A percentile compares a stretch with the other conserved stretches of the same genome.
phyloP scores from a whole-genome alignment of 37 sponge, comb jelly and placozoan species.

The Diacarnus erythraeanus region DNA sequence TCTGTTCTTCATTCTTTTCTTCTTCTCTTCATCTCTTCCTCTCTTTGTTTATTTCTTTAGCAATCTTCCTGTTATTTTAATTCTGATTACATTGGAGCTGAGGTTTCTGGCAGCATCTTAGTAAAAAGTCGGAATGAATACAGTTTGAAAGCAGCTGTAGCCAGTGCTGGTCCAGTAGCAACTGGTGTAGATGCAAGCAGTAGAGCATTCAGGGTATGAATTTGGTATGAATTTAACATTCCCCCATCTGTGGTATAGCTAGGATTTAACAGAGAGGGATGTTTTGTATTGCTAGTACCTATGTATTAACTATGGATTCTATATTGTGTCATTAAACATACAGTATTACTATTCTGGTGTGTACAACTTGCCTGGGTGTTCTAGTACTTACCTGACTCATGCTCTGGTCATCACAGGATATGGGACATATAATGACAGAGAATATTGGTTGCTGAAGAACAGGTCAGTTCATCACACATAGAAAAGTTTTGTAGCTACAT shows the following conservation, averaged over 20 bases:
- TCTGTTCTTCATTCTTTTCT: not conserved
- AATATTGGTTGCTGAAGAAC: slow-evolving; percentile 63
- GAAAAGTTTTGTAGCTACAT: not conserved
- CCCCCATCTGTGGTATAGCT: too few species aligned
- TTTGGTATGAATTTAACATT: not conserved
- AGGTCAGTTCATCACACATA: slow-evolving; percentile 9
- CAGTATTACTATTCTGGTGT: slow-evolving; percentile 56
- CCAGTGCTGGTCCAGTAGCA: slow-evolving; percentile 45
- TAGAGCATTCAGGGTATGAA: slow-evolving; percentile 48
- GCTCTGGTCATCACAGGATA: slow-evolving; percentile 46
- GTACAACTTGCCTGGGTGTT: slow-evolving; percentile 42
- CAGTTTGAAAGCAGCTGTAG: slow-evolving; percentile 42
- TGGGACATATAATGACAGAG: slow-evolving; percentile 31
- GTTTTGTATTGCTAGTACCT: not conserved
- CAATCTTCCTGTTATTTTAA: slow-evolving; percentile 40
- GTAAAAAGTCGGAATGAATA: slow-evolving; percentile 27
- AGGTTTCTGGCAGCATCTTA: slow-evolving; percentile 27
- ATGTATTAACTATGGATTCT: not conserved
- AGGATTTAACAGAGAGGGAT: not conserved
- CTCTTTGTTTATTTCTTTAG: slow-evolving; percentile 4
- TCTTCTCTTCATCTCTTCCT: too few species aligned
- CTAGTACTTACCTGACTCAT: slow-evolving; percentile 19
- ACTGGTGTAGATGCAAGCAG: slow-evolving; percentile 46
- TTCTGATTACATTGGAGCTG: slow-evolving; percentile 9
- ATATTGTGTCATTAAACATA: not conserved